Evolutionary conservation across 92 coral and sea anemone genomes (phyloP), one percentile per base, ranked within the genome.

Genomic region (Actinostola sp.): DNA sequence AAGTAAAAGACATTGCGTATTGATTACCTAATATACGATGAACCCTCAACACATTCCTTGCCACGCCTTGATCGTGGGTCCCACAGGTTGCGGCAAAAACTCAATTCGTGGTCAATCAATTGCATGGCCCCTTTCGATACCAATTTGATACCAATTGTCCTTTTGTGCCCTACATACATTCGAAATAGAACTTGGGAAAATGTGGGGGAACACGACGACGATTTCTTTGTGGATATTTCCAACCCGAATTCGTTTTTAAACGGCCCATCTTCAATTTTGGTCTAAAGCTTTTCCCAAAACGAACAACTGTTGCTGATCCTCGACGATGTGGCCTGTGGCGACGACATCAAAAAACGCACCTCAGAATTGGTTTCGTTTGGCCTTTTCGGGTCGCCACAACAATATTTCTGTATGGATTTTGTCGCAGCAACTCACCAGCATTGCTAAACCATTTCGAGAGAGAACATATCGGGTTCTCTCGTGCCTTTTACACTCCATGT

Each of bases 331-430:
- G 63, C 63, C 12, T 56, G 63, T 56, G 63, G 63, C 3, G 63
- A 56, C 33, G 63, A 56, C 33, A 17, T 48, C 19, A 48, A 48
- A n/a, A 48, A 48, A 20, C 54, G 54, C 54, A 48, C 54, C 3
- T 48, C 54, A n/a, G 54, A 48, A n/a, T 48, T 48, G 15, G 15
- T 48, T 14, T 4, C 5, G 24, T 4, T 20, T 6, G 54, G 30
- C 63, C 11, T 75, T 63, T 50, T 23, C 31, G 0, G 52, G 52
- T 1, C 17, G 63, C 36, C 82, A 75, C 63, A 8, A 21, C 17
- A 63, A 55, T 50, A 44, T 77, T 49, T 33, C 56, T 26, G 76
- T 58, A 3, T 65, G 82, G 74, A 55, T 76, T 1, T 58, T 76
- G 28, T 21, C 67, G 7, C 74, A 76, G 60, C 71, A 48, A 17